phyloP scores from a whole-genome alignment of 2,113 vertebrate genomes.

The Hystrix cristata region DNA sequence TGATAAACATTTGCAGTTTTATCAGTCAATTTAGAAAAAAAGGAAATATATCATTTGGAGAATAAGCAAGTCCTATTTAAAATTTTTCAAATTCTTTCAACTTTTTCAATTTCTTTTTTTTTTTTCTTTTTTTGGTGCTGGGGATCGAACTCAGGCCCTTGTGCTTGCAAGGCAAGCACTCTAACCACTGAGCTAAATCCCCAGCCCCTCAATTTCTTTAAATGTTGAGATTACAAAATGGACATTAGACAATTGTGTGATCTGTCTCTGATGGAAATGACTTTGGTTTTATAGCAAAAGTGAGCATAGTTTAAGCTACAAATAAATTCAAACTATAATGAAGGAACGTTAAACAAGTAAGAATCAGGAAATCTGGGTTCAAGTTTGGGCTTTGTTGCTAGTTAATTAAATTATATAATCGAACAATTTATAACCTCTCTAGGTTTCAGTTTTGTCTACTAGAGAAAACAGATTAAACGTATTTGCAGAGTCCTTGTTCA shows the following conservation, averaged over 20 bases:
- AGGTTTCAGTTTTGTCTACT: not conserved
- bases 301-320: not conserved
- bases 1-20: not conserved
- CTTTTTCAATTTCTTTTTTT: not conserved
- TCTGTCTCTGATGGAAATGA: constrained; percentile 34
- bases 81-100: constrained; percentile 16
- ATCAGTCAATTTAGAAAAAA: not conserved
- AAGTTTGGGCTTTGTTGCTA: constrained; percentile 29
- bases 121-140: too few relatives aligned
- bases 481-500: constrained; percentile 40
- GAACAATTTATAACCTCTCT: constrained; percentile 36
- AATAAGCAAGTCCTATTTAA: constrained; percentile 40
- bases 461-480: constrained; percentile 53
- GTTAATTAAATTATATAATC: constrained; percentile 17
- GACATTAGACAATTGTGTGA: not conserved
- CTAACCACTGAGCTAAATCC: too few relatives aligned
- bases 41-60: not conserved
- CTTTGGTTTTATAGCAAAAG: constrained; percentile 59
- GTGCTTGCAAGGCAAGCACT: too few relatives aligned
- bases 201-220: not conserved
- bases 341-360: constrained; percentile 7
- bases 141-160: too few relatives aligned
- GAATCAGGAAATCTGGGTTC: constrained; percentile 25
- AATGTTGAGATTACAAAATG: not conserved
- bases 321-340: constrained; percentile 40